These are phyloP conservation scores for Potamilus streckersoni DNA, from an alignment of 1,140 invertebrate genomes.

Conservation along the genomic window DNA sequence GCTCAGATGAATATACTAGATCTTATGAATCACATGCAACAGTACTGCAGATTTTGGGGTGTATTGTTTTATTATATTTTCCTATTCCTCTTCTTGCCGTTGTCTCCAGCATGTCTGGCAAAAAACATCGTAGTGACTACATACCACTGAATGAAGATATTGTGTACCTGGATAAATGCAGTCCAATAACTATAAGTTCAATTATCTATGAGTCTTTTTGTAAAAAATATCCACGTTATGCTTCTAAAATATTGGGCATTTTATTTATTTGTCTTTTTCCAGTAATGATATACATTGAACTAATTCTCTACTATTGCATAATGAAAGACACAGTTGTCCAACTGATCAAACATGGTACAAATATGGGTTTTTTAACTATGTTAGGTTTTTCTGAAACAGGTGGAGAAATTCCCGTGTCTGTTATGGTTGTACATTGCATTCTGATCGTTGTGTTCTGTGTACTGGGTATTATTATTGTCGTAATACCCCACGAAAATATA, in stretches of 20 bases:
- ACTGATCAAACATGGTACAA: conserved; percentile 14
- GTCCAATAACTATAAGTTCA: no score
- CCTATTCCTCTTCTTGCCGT: conserved; percentile 4
- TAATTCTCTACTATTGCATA: conserved; percentile 6
- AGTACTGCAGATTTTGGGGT: not conserved
- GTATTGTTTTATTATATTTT: conserved; percentile 9
- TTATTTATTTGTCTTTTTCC: conserved; percentile 9
- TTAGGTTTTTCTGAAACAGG: conserved; percentile 16
- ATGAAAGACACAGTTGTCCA: conserved; percentile 3
- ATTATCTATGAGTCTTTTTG: conserved; percentile 9
- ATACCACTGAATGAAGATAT: not conserved
- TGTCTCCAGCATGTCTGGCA: not conserved
- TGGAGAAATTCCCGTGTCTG: conserved; percentile 6
- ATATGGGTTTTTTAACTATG: conserved; percentile 19
- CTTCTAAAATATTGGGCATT: conserved; percentile 4
- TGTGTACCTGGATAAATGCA: not conserved
- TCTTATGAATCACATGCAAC: no score
- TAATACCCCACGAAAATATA: conserved; percentile 9
- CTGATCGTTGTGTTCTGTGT: conserved; percentile 7
- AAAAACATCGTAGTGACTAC: not conserved
- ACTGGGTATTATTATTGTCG: conserved; percentile 9
- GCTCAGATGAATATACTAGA: conserved; percentile 2
- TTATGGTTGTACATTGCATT: conserved; percentile 6
- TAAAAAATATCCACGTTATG: conserved; percentile 8
- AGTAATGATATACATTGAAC: conserved; percentile 8